Conservation (phyloP, 2,888 invertebrate genomes). For the Tinea semifulvella region DNA sequence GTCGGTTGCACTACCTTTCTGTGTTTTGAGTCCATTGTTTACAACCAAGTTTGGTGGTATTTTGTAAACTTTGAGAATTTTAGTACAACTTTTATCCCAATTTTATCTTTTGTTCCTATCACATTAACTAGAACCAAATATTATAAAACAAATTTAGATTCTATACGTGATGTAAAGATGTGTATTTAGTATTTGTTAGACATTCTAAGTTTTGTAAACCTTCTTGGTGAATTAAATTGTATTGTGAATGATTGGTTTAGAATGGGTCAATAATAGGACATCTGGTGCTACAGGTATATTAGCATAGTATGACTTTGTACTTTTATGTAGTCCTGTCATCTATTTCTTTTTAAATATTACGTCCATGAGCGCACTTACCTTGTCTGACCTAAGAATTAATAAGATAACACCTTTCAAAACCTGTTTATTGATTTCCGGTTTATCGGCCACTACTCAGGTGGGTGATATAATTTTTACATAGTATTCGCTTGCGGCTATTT, state of each 20-base stretch:
- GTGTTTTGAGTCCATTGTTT: background rate
- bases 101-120: background rate
- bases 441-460: slow-evolving; percentile 18
- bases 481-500: slow-evolving; percentile 4
- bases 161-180: too few species aligned
- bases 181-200: too few species aligned
- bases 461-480: slow-evolving; percentile 11
- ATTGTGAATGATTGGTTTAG: too few species aligned
- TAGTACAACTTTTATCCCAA: background rate
- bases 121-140: too few species aligned
- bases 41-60: too few species aligned
- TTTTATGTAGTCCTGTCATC: background rate
- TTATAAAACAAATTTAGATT: too few species aligned
- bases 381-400: slow-evolving; percentile 9
- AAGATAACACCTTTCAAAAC: slow-evolving; percentile 44
- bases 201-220: too few species aligned
- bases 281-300: too few species aligned
- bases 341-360: background rate
- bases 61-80: too few species aligned
- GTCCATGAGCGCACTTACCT: background rate
- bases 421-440: slow-evolving; percentile 39
- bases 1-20: slow-evolving; percentile 4
- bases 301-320: too few species aligned
- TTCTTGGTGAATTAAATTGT: too few species aligned
- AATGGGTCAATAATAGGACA: too few species aligned